These are phyloP conservation scores for Blera fallax DNA, from an alignment of 2,888 invertebrate genomes.

Conservation along the genomic window DNA sequence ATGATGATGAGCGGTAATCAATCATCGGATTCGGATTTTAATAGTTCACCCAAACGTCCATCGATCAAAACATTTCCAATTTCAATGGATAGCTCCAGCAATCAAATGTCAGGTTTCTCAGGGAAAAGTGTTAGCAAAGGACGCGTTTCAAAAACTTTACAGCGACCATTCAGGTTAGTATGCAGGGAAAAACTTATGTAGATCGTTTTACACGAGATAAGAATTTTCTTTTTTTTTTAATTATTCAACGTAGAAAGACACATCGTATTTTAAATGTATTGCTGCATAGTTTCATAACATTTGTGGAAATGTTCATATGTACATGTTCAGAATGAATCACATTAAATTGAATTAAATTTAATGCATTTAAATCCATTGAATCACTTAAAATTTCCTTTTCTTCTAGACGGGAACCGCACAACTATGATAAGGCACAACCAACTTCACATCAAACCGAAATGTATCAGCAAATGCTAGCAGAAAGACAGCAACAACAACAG, in stretches of 20 bases:
- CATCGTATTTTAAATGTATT: too few species aligned
- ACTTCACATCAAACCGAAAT: slow-evolving; percentile 82
- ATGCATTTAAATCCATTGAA: too few species aligned
- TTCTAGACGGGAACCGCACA: slow-evolving; percentile 81
- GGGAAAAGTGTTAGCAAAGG: slow-evolving; percentile 80
- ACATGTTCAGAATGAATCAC: too few species aligned
- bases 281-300: too few species aligned
- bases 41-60: slow-evolving; percentile 54
- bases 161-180: slow-evolving; percentile 74
- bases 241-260: too few species aligned
- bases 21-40: slow-evolving; percentile 54
- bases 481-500: slow-evolving; percentile 79
- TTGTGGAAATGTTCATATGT: too few species aligned
- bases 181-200: too few species aligned
- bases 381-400: neutral
- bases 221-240: too few species aligned
- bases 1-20: slow-evolving; percentile 57
- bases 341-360: too few species aligned
- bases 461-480: slow-evolving; percentile 82
- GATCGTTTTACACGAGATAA: too few species aligned
- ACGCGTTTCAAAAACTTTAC: slow-evolving; percentile 79
- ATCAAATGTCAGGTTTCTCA: slow-evolving; percentile 54
- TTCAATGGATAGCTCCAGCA: slow-evolving; percentile 41
- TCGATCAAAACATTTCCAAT: slow-evolving; percentile 75
- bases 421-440: slow-evolving; percentile 82